A percentile compares a stretch with the other conserved stretches of the same genome.
phyloP scores from a whole-genome alignment of 2,113 vertebrate species.

The Bubo bubo region DNA sequence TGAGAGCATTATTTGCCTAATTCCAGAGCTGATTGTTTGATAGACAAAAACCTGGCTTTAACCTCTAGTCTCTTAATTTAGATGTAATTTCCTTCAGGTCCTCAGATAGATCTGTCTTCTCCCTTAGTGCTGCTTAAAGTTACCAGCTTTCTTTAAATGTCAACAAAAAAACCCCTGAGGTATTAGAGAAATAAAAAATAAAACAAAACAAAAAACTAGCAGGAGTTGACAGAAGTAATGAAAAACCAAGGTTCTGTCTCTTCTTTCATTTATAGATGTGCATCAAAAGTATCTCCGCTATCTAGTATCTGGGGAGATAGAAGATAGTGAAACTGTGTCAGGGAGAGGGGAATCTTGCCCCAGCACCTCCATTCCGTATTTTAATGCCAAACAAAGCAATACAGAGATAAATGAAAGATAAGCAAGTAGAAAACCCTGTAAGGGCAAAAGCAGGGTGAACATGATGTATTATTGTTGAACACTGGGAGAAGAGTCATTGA shows the following conservation, averaged over 20 bases:
- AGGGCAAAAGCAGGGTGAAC: slow-evolving; percentile 9
- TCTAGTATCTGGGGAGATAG: neutral
- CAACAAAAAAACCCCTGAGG: neutral
- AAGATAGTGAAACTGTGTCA: neutral
- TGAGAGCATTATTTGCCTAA: slow-evolving; percentile 25
- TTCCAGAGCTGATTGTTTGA: slow-evolving; percentile 10
- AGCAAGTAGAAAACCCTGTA: neutral
- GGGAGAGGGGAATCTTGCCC: neutral
- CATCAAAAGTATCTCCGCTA: neutral
- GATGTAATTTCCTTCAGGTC: neutral
- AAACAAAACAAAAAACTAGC: neutral
- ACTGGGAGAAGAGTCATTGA: neutral
- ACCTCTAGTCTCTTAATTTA: neutral
- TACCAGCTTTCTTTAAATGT: neutral
- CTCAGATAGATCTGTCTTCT: neutral
- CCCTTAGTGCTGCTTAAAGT: neutral
- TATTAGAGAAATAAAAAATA: neutral
- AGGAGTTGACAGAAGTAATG: neutral
- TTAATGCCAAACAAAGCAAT: slow-evolving; percentile 32
- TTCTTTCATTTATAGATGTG: neutral
- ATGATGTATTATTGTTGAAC: neutral
- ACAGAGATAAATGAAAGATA: slow-evolving; percentile 14
- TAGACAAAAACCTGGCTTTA: slow-evolving; percentile 24
- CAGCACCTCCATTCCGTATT: neutral
- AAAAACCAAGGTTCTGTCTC: neutral